A percentile compares a stretch with the other conserved stretches of the same genome.
These are phyloP conservation scores for Lacerta agilis DNA, from an alignment of 2,797 vertebrate species.

Conservation along the genomic window DNA sequence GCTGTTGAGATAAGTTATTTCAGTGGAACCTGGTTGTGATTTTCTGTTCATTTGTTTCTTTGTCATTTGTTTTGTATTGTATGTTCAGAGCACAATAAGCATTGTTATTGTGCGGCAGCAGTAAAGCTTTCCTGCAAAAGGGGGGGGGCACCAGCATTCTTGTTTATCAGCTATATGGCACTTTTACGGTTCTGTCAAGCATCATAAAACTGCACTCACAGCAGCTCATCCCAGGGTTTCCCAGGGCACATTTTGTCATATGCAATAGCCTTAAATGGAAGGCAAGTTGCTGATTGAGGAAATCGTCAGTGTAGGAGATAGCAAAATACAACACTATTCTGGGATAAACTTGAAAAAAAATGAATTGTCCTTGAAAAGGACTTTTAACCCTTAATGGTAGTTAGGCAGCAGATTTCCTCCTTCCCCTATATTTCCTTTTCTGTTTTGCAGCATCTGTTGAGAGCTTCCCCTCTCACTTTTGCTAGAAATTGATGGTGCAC, in stretches of 20 bases:
- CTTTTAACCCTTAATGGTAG: background rate
- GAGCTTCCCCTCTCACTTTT: background rate
- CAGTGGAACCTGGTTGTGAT: background rate
- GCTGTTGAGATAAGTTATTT: background rate
- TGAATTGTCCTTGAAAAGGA: background rate
- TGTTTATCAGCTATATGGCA: background rate
- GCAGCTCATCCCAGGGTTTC: constrained; percentile 7
- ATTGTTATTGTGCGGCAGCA: background rate
- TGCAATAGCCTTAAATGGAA: background rate
- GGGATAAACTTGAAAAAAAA: background rate
- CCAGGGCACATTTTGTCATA: constrained; percentile 10
- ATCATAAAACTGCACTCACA: constrained; percentile 10
- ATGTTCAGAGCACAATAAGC: background rate
- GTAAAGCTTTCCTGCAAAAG: background rate
- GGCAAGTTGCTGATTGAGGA: background rate
- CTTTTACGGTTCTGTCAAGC: background rate
- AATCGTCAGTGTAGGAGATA: background rate
- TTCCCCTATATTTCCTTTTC: background rate
- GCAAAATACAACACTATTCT: background rate
- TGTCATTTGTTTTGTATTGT: background rate
- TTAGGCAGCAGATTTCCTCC: background rate
- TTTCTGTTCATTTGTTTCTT: background rate
- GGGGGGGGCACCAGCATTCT: background rate
- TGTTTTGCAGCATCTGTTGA: background rate
- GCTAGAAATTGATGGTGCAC: background rate